Conservation (phyloP, 1,140 invertebrate genomes). For the Hylaeus anthracinus region DNA sequence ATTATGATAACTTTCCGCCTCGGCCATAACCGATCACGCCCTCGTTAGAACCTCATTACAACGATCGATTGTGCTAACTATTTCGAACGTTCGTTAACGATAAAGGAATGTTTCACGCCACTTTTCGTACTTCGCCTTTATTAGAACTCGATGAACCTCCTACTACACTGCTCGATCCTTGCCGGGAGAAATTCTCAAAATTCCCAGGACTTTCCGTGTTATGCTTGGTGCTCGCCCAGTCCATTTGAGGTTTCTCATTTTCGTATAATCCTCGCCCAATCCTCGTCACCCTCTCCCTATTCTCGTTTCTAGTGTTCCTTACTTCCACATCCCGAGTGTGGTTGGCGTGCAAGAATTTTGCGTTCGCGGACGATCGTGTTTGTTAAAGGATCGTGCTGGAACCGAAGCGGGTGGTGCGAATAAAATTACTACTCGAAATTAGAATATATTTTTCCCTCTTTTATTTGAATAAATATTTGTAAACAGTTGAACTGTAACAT, state of each 20-base stretch:
- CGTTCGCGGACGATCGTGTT: slow-evolving; percentile 27
- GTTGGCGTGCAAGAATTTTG: slow-evolving; percentile 27
- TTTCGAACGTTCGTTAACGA: slow-evolving; percentile 60
- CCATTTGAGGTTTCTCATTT: slow-evolving; percentile 29
- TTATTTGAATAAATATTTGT: too few relatives aligned
- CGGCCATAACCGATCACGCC: slow-evolving; percentile 51
- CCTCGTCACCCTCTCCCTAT: background rate
- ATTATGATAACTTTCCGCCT: slow-evolving; percentile 56
- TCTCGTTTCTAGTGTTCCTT: background rate
- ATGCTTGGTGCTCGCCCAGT: slow-evolving; percentile 25
- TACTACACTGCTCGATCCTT: slow-evolving; percentile 23
- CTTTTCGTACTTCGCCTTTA: slow-evolving; percentile 50
- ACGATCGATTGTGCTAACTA: slow-evolving; percentile 54
- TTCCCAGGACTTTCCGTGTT: slow-evolving; percentile 35
- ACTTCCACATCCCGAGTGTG: background rate
- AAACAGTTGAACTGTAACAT: too few relatives aligned
- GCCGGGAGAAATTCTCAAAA: slow-evolving; percentile 52
- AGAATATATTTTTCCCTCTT: too few relatives aligned
- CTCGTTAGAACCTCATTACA: slow-evolving; percentile 64
- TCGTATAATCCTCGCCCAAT: background rate
- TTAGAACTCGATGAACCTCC: slow-evolving; percentile 42
- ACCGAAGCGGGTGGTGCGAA: background rate
- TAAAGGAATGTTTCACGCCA: slow-evolving; percentile 52
- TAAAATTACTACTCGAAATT: too few relatives aligned
- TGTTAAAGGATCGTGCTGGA: slow-evolving; percentile 3